A percentile compares a stretch with the other conserved stretches of the same genome.
These are phyloP conservation scores for Drosophila mimetica DNA, from an alignment of 2,888 invertebrate genomes.

Conservation along the genomic window DNA sequence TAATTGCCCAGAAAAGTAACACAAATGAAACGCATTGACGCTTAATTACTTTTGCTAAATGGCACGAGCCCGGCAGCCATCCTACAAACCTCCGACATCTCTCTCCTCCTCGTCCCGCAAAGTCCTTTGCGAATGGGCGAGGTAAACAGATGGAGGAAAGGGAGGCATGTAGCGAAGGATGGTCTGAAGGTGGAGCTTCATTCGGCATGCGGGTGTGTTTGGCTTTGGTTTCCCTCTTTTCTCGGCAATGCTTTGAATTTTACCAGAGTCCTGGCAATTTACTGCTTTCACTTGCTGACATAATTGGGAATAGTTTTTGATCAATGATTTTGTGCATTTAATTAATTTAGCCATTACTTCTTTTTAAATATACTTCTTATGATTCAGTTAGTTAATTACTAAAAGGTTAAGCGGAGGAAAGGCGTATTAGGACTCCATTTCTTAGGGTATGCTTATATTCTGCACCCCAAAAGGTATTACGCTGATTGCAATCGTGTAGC, in stretches of 20 bases:
- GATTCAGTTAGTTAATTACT: too few relatives aligned
- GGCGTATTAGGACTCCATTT: too few relatives aligned
- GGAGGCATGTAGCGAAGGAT: too few relatives aligned
- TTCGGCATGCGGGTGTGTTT: conserved; percentile 2
- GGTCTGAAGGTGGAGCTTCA: not conserved
- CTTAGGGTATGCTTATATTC: not conserved
- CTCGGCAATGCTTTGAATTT: conserved; percentile 3
- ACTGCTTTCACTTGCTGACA: conserved; percentile 36
- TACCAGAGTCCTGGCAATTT: conserved; percentile 9
- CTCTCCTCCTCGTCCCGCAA: not conserved
- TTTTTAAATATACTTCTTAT: too few relatives aligned
- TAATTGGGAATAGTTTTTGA: not conserved
- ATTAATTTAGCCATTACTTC: too few relatives aligned
- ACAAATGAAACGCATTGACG: conserved; percentile 80
- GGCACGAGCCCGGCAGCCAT: conserved; percentile 46
- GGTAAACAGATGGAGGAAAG: not conserved
- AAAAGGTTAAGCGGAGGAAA: too few relatives aligned
- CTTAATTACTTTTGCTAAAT: conserved; percentile 78
- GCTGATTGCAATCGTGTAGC: conserved; percentile 59
- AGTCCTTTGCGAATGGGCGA: not conserved
- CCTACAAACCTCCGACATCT: not conserved
- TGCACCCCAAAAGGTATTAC: not conserved
- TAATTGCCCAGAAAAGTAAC: conserved; percentile 80
- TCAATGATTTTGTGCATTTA: too few relatives aligned
- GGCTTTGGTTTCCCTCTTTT: conserved; percentile 8